A percentile compares a stretch with the other conserved stretches of the same genome.
phyloP scores from a whole-genome alignment of 2,888 invertebrate genomes.

The Diaphora mendica region DNA sequence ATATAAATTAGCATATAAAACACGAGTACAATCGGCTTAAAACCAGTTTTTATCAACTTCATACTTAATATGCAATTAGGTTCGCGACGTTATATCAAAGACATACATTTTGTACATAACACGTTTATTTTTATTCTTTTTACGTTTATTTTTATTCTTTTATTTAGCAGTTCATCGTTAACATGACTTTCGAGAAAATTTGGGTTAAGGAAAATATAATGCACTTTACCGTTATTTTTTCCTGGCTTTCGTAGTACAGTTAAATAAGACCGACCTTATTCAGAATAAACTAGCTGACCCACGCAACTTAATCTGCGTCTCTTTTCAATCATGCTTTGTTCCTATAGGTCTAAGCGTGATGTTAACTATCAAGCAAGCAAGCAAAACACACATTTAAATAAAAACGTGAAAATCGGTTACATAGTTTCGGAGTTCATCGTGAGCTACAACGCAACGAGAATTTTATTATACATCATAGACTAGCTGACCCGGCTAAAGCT shows the following conservation, averaged over 20 bases:
- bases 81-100: slow-evolving; percentile 29
- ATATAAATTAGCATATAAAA: slow-evolving; percentile 1
- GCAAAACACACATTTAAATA: too few species aligned
- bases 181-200: neutral
- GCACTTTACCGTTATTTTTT: neutral
- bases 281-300: too few species aligned
- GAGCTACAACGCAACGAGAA: too few species aligned
- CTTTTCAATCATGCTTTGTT: too few species aligned
- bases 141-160: slow-evolving; percentile 11
- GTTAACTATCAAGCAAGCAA: too few species aligned
- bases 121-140: slow-evolving; percentile 17
- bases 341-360: too few species aligned
- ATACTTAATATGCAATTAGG: slow-evolving; percentile 41
- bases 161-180: neutral
- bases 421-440: too few species aligned
- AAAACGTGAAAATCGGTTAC: too few species aligned
- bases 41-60: slow-evolving; percentile 48
- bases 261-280: too few species aligned
- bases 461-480: too few species aligned
- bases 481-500: too few species aligned
- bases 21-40: slow-evolving; percentile 16
- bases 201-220: neutral
- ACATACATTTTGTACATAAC: slow-evolving; percentile 32
- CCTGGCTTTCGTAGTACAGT: neutral
- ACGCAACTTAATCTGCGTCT: too few species aligned